Evolutionary conservation across 2,797 vertebrate genomes (phyloP).

Genomic region (Picus viridis): DNA sequence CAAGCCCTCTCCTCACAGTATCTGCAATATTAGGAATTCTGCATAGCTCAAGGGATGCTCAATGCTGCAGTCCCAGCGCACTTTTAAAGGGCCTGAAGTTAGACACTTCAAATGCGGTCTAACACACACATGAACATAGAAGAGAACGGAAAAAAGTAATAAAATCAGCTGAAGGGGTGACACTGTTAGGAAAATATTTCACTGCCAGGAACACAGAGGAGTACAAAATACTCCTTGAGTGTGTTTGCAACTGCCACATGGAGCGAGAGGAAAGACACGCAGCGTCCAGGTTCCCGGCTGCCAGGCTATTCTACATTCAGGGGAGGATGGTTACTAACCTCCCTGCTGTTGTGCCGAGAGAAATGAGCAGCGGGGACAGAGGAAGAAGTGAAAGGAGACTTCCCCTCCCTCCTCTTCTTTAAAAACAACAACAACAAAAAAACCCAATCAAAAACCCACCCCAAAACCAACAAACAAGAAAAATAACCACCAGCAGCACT

Average conservation of each 20-base stretch:
- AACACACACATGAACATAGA: neutral
- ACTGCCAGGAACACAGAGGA: neutral
- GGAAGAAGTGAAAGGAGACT: neutral
- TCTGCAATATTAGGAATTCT: neutral
- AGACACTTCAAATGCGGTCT: neutral
- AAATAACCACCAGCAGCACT: neutral
- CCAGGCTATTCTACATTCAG: constrained; percentile 40
- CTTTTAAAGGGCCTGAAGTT: neutral
- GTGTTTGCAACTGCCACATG: neutral
- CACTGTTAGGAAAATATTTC: constrained; percentile 48
- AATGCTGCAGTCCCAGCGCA: neutral
- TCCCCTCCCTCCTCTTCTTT: neutral
- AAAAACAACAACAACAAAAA: neutral
- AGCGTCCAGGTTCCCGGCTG: neutral
- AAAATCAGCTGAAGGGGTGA: neutral
- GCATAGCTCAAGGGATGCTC: neutral
- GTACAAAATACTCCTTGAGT: neutral
- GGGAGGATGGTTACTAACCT: constrained; percentile 34
- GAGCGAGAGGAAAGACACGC: neutral
- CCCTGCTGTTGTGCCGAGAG: neutral
- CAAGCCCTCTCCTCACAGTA: neutral
- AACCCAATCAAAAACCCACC: neutral
- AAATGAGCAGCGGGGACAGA: constrained; percentile 9
- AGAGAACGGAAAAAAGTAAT: neutral
- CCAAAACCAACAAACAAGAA: too few species aligned